Percentiles rank a stretch among this genome's conserved stretches.
Evolutionary conservation across 2,888 invertebrate genomes (phyloP).

Genomic region (Sminthurides aquaticus): DNA sequence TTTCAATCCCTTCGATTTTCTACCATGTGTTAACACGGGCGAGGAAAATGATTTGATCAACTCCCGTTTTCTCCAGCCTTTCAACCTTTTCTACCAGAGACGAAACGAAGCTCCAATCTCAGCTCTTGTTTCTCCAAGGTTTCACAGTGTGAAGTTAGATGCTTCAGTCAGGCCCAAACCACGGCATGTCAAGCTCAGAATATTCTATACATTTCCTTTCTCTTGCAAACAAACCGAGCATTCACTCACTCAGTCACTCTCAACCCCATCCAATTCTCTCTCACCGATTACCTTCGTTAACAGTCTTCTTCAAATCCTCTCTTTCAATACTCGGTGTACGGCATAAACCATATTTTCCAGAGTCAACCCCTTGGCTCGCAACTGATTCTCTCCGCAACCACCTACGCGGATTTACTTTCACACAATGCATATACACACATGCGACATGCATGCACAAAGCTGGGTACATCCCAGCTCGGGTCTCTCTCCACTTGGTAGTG

Average conservation of each 20-base stretch:
- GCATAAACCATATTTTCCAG: no score
- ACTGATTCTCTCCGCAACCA: no score
- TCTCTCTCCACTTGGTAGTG: no score
- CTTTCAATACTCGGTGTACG: background rate
- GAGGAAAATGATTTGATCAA: background rate
- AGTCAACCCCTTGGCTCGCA: no score
- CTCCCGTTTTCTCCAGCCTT: background rate
- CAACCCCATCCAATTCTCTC: background rate
- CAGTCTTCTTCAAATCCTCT: background rate
- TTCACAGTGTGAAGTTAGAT: no score
- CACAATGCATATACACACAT: no score
- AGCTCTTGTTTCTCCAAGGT: background rate
- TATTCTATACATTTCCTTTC: no score
- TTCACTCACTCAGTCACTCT: background rate
- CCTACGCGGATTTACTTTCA: no score
- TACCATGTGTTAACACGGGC: background rate
- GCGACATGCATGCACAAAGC: no score
- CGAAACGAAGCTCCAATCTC: background rate
- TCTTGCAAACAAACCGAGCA: background rate
- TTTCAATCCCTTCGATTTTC: background rate
- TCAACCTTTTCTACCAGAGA: background rate
- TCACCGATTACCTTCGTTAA: background rate
- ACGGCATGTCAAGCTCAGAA: background rate
- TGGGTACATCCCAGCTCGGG: no score
- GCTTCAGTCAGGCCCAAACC: no score